A percentile compares a stretch with the other conserved stretches of the same genome.
Conservation (phyloP, 2,113 vertebrate species). For the Pitta sordida region DNA sequence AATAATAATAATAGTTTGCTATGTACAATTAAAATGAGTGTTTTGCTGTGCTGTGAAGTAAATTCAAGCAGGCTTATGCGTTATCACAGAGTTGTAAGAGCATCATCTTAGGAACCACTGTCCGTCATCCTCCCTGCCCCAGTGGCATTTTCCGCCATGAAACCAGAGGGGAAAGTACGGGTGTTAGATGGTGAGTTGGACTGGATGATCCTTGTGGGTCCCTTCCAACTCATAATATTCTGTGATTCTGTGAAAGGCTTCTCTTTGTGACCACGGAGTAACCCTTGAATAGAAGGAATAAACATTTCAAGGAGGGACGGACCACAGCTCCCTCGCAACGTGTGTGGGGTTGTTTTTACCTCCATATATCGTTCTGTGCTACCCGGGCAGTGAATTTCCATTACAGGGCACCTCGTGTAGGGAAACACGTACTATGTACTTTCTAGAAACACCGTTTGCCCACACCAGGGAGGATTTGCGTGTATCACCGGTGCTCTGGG, state of each 20-base stretch:
- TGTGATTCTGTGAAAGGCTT: background rate
- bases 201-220: no score
- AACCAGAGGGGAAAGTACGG: no score
- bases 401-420: rapidly evolving
- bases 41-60: background rate
- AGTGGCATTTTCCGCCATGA: background rate
- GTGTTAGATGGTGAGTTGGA: no score
- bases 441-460: rapidly evolving
- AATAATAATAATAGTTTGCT: background rate
- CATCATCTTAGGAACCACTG: background rate
- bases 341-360: background rate
- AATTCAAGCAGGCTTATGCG: background rate
- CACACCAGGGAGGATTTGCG: no score
- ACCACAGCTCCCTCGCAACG: background rate
- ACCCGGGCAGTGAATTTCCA: background rate
- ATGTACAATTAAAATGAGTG: background rate
- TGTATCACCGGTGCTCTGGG: no score
- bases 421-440: no score
- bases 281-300: background rate
- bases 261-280: background rate
- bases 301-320: background rate
- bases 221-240: no score
- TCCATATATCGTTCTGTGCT: rapidly evolving
- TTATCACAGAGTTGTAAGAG: background rate
- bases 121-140: background rate